phyloP scores from a whole-genome alignment of 2,888 invertebrate genomes.

The Actias luna region DNA sequence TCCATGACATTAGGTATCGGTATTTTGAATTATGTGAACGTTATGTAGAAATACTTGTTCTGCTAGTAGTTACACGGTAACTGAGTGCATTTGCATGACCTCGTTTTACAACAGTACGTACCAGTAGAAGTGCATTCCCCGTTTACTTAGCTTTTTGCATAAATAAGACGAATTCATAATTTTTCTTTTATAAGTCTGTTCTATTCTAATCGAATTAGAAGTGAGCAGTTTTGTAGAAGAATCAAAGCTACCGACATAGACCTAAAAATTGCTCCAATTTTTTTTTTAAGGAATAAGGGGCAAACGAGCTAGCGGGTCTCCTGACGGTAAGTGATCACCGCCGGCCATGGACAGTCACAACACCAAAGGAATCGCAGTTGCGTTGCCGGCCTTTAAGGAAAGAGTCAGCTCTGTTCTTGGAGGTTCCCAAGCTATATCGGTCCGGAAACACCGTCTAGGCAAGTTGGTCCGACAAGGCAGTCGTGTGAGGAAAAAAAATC shows the following conservation, averaged over 20 bases:
- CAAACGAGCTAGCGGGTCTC: no score
- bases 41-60: neutral
- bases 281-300: neutral
- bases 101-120: neutral
- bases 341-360: no score
- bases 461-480: no score
- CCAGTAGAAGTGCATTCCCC: neutral
- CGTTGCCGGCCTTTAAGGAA: no score
- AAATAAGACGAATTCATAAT: neutral
- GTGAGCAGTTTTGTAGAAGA: neutral
- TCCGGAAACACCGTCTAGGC: no score
- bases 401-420: no score
- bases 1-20: constrained; percentile 1
- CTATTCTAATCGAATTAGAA: neutral
- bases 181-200: no score
- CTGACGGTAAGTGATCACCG: no score
- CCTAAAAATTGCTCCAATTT: neutral
- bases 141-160: neutral
- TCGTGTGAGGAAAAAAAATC: no score
- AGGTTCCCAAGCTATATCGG: no score
- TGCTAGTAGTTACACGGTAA: neutral
- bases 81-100: neutral
- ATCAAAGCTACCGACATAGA: neutral
- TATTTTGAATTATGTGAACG: constrained; percentile 1
- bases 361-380: no score